phyloP scores from a whole-genome alignment of 2,113 vertebrate genomes.

The Proterorhinus semilunaris region DNA sequence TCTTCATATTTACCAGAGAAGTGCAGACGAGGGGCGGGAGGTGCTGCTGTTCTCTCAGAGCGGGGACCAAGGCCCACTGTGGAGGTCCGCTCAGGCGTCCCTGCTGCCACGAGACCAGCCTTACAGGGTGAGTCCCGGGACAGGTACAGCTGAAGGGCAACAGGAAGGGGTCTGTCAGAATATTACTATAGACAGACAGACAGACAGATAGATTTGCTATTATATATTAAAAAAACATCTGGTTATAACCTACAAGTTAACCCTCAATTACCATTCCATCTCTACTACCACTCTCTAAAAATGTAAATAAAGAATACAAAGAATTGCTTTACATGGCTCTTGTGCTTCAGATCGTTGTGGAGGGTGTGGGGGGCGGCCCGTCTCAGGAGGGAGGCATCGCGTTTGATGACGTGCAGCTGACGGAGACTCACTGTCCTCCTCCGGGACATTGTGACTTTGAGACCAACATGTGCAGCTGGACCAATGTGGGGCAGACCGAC shows the following conservation, averaged over 20 bases:
- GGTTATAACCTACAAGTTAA: too few species aligned
- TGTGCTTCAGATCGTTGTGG: slow-evolving; percentile 69
- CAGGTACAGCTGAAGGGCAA: background rate
- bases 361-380: slow-evolving; percentile 63
- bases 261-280: too few species aligned
- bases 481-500: slow-evolving; percentile 61
- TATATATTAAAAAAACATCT: too few species aligned
- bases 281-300: too few species aligned
- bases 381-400: slow-evolving; percentile 66
- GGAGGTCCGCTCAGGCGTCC: slow-evolving; percentile 67
- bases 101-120: slow-evolving; percentile 48
- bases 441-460: slow-evolving; percentile 74
- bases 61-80: slow-evolving; percentile 65
- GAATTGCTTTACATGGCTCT: background rate
- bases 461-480: slow-evolving; percentile 69
- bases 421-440: slow-evolving; percentile 51
- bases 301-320: background rate
- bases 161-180: too few species aligned
- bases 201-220: too few species aligned
- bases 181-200: too few species aligned
- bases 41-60: slow-evolving; percentile 64
- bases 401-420: slow-evolving; percentile 71
- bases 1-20: slow-evolving; percentile 70
- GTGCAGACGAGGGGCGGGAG: slow-evolving; percentile 22
- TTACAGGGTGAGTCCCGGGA: slow-evolving; percentile 64